Base-by-base conservation (phyloP, 2,113 vertebrate genomes). In the human (Homo sapiens) region DNA sequence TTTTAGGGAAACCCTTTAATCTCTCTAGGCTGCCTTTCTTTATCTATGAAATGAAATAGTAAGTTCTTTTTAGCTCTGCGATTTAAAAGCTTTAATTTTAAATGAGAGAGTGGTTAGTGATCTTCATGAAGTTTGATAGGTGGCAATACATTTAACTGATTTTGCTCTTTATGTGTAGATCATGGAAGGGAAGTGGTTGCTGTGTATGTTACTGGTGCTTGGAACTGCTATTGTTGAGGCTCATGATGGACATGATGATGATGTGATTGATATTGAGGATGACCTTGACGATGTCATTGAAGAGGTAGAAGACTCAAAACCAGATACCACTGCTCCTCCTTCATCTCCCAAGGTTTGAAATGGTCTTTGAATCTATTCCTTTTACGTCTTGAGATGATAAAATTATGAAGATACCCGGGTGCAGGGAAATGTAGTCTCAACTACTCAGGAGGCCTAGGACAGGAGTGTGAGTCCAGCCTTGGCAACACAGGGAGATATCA, bases 141-240 rank as follows among this genome's bases (percentile, higher is more conserved):
- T 91, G 52, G n/a, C 1, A 40, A 35, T 38, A 68, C 7, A 40
- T 95, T 89, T 84, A 64, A 32, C 27, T 64, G n/a, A 10, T 59
- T 64, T 82, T 92, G n/a, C 7, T 91, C 22, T 84, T 64, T 87
- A 27, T 84, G 27, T 70, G 48, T 85, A 99, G 99, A 99, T 96
- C 89, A 99, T 99, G 99, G 99, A 99, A 98, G 98, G 98, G 89
- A 99, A 99, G 97, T 98, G 99, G 97, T 98, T 98, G 30, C 98
- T 99, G 82, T 99, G 94, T 52, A 72, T 99, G 97, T 98, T 99
- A 73, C 97, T 99, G 32, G 98, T 98, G 9, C 97, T 98, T 11
- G 99, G 99, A 72, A 97, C 98, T 85, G 98, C 98, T 83, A 73
- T 98, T 85, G 45, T 97, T 55, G 90, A 98, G 61, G 98, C 98